Conservation (phyloP, 1,140 invertebrate species). For the Procambarus clarkii region DNA sequence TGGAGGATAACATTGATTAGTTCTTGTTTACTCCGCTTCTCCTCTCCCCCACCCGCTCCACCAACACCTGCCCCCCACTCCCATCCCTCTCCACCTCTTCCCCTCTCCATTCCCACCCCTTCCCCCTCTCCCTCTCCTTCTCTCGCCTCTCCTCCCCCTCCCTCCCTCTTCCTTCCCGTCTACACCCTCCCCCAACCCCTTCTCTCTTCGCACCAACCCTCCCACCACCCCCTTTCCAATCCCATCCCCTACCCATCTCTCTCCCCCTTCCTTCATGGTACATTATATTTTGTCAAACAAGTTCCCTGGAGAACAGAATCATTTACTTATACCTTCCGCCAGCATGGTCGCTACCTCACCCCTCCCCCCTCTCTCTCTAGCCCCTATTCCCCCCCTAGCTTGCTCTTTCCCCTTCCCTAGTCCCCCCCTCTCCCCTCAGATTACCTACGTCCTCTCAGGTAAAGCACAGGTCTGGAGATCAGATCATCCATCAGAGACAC, state of each 20-base stretch:
- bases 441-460: not conserved
- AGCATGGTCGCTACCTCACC: not conserved
- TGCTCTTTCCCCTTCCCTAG: no score
- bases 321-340: no score
- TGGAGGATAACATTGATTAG: not conserved
- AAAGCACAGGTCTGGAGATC: constrained; percentile 2
- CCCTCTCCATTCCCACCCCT: not conserved
- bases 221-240: not conserved
- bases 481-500: constrained; percentile 35
- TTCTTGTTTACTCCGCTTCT: not conserved
- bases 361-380: not conserved
- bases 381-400: not conserved
- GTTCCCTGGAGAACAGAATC: no score
- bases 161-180: not conserved
- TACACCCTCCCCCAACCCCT: not conserved
- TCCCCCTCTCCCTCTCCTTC: not conserved
- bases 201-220: not conserved
- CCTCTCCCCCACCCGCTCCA: not conserved
- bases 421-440: no score
- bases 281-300: no score
- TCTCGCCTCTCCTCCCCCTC: not conserved
- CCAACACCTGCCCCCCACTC: not conserved
- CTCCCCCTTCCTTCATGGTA: not conserved
- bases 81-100: not conserved
- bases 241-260: not conserved